phyloP scores from a whole-genome alignment of 2,888 invertebrate genomes.

The Octonoba sinensis region DNA sequence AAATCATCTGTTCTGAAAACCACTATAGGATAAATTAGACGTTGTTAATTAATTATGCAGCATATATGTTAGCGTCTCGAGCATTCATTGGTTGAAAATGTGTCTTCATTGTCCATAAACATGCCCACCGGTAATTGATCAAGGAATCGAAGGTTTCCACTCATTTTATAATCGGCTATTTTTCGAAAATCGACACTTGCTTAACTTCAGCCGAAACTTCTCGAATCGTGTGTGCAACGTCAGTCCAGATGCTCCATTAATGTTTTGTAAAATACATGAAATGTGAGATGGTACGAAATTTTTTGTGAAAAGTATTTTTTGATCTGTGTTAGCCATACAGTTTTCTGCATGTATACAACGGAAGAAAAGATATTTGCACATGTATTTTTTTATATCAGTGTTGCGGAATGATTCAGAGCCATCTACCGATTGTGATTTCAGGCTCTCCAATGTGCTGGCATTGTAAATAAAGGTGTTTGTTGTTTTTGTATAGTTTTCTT shows the following conservation, averaged over 20 bases:
- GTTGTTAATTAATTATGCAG: too few relatives aligned
- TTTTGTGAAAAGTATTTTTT: constrained; percentile 58
- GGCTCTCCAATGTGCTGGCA: constrained; percentile 57
- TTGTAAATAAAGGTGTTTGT: constrained; percentile 65
- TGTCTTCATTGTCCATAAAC: too few relatives aligned
- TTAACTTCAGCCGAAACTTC: too few relatives aligned
- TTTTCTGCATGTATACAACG: constrained; percentile 50
- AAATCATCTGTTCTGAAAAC: too few relatives aligned
- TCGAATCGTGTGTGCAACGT: too few relatives aligned
- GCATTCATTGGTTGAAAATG: too few relatives aligned
- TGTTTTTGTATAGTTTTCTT: constrained; percentile 29
- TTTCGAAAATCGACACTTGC: not conserved
- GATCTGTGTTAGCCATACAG: constrained; percentile 49
- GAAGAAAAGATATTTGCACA: constrained; percentile 57
- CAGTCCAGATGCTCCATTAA: too few relatives aligned
- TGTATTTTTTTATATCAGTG: constrained; percentile 61
- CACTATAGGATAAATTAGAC: too few relatives aligned
- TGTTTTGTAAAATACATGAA: not conserved
- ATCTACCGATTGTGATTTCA: constrained; percentile 45
- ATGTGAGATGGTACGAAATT: constrained; percentile 11
- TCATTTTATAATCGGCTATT: too few relatives aligned
- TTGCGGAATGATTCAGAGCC: constrained; percentile 48
- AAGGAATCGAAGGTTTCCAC: too few relatives aligned
- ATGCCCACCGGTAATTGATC: too few relatives aligned
- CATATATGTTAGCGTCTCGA: too few relatives aligned